Percentiles rank a stretch among this genome's conserved stretches.
Conservation (phyloP, 2,888 invertebrate genomes). For the Cryptocephalus primarius region DNA sequence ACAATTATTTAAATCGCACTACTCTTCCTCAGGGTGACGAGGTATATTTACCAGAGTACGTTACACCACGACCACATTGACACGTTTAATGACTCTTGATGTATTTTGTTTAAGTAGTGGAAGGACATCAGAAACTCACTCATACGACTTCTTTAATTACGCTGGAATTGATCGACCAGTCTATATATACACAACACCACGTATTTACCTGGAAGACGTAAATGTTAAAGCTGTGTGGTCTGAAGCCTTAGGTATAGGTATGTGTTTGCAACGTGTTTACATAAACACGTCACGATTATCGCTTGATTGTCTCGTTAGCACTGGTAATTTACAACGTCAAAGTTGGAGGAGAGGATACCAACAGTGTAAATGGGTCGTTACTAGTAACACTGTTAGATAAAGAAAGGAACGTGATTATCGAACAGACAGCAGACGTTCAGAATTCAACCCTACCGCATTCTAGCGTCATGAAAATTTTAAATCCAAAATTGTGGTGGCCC, state of each 20-base stretch:
- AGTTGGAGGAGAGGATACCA: no score
- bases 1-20: constrained; percentile 75
- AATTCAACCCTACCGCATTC: background rate
- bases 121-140: constrained; percentile 54
- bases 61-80: constrained; percentile 3
- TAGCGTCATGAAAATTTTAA: constrained; percentile 21
- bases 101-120: constrained; percentile 8
- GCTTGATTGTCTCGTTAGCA: no score
- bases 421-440: no score
- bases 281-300: no score
- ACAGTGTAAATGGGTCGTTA: no score
- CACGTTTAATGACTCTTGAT: no score
- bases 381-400: no score
- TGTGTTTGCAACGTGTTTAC: no score
- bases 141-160: constrained; percentile 96
- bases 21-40: constrained; percentile 83
- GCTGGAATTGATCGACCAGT: constrained; percentile 94
- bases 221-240: constrained; percentile 41
- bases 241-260: no score
- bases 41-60: constrained; percentile 43
- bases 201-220: constrained; percentile 72
- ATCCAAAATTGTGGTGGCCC: constrained; percentile 71
- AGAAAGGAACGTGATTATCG: no score
- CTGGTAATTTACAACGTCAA: no score
- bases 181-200: constrained; percentile 75